These are phyloP conservation scores for Apis laboriosa DNA, from an alignment of 1,140 invertebrate genomes.

Conservation along the genomic window DNA sequence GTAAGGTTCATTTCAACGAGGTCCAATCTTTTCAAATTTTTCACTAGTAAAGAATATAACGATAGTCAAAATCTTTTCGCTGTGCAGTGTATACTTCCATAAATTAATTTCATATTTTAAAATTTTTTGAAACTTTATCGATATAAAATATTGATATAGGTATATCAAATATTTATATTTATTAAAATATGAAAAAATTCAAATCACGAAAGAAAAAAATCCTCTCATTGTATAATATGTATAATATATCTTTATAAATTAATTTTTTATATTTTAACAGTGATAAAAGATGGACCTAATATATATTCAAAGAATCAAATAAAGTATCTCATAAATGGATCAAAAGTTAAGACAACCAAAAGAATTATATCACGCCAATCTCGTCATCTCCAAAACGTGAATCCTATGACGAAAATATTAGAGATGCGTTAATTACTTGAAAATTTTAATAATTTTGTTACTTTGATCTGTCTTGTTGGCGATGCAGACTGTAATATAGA, in stretches of 20 bases:
- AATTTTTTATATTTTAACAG: not conserved
- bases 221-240: not conserved
- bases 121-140: not conserved
- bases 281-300: not conserved
- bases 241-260: not conserved
- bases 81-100: not conserved
- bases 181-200: not conserved
- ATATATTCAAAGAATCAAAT: too few relatives aligned
- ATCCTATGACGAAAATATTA: slow-evolving; percentile 29
- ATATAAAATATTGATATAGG: not conserved
- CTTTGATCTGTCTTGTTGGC: slow-evolving; percentile 31
- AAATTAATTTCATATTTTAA: not conserved
- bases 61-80: not conserved
- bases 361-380: not conserved
- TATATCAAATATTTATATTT: not conserved
- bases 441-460: slow-evolving; percentile 49
- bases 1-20: not conserved
- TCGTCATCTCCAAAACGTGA: slow-evolving; percentile 8
- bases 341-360: slow-evolving; percentile 15
- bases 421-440: slow-evolving; percentile 35
- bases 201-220: not conserved
- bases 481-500: slow-evolving; percentile 27
- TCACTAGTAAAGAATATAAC: not conserved
- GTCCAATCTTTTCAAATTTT: not conserved
- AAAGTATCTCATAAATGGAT: not conserved